phyloP scores from a whole-genome alignment of 2,888 invertebrate species.

The Hirtodrosophila trivittata region DNA sequence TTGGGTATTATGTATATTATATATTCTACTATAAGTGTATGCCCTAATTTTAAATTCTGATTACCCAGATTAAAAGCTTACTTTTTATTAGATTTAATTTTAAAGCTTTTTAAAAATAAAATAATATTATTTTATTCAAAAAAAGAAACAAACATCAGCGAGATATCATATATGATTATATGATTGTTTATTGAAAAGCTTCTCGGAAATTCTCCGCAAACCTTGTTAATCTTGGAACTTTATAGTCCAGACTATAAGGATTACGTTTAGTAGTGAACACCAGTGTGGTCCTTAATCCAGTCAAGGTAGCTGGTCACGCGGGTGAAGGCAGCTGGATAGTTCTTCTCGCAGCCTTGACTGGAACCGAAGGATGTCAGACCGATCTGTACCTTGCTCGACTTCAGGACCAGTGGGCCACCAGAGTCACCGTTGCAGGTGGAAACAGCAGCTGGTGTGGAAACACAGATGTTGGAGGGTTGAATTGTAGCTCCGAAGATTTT shows the following conservation, averaged over 20 bases:
- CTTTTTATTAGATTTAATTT: too few relatives aligned
- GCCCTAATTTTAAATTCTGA: too few relatives aligned
- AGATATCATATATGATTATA: too few relatives aligned
- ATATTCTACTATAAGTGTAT: too few relatives aligned
- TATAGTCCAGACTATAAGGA: not conserved
- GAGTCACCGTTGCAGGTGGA: slow-evolving; percentile 75
- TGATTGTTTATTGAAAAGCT: too few relatives aligned
- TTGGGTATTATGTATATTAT: too few relatives aligned
- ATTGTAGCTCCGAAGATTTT: slow-evolving; percentile 49
- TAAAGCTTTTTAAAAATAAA: too few relatives aligned
- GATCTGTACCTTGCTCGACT: slow-evolving; percentile 49
- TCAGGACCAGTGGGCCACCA: slow-evolving; percentile 69
- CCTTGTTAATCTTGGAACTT: not conserved
- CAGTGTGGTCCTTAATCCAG: slow-evolving; percentile 70
- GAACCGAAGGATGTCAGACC: slow-evolving; percentile 77
- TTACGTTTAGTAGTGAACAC: slow-evolving; percentile 40
- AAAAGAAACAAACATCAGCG: too few relatives aligned
- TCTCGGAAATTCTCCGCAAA: not conserved
- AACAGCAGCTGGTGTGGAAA: slow-evolving; percentile 48
- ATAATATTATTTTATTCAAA: too few relatives aligned
- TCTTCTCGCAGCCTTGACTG: slow-evolving; percentile 64
- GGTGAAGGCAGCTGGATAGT: slow-evolving; percentile 72
- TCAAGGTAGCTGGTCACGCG: slow-evolving; percentile 66
- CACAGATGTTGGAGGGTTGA: slow-evolving; percentile 62
- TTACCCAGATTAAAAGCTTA: too few relatives aligned